phyloP scores from a whole-genome alignment of 2,113 vertebrate species.

The Mobula hypostoma region DNA sequence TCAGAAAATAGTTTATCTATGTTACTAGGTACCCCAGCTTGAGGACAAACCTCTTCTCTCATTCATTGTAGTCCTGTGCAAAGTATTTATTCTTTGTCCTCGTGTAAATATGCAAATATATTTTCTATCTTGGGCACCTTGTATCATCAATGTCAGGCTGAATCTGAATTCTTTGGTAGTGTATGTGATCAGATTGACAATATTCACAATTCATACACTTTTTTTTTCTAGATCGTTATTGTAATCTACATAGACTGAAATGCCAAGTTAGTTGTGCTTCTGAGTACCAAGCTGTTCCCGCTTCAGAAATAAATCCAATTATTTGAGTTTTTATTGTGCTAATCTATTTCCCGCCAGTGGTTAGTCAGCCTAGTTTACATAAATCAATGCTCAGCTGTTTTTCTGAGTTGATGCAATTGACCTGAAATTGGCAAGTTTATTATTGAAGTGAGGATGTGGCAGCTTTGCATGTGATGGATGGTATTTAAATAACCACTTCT shows the following conservation, averaged over 20 bases:
- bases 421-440: background rate
- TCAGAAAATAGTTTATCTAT: background rate
- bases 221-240: background rate
- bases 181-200: background rate
- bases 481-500: background rate
- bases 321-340: background rate
- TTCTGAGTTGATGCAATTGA: background rate
- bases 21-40: background rate
- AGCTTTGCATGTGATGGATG: background rate
- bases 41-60: background rate
- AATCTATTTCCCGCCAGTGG: no score
- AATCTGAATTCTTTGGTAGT: background rate
- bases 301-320: background rate
- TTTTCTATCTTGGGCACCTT: background rate
- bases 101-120: no score
- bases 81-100: background rate
- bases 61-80: background rate
- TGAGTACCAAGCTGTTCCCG: background rate
- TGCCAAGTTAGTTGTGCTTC: background rate
- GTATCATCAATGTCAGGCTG: background rate
- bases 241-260: background rate
- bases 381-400: background rate
- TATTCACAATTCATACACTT: background rate
- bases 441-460: background rate
- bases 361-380: background rate